These are phyloP conservation scores for Muscicapa comitata DNA, from an alignment of 2,797 vertebrate genomes.

Conservation along the genomic window DNA sequence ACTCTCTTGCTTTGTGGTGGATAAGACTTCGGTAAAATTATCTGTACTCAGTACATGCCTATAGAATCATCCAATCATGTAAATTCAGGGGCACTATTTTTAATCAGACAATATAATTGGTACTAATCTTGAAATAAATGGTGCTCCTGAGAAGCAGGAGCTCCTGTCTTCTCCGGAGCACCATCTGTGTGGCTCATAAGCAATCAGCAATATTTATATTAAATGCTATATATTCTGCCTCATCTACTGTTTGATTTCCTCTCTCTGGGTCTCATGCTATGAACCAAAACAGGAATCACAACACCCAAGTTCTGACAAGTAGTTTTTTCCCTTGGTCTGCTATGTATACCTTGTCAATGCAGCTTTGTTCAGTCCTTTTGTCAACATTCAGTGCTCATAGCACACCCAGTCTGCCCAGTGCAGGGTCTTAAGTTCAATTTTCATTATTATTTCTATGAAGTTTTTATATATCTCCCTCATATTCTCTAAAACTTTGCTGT, in stretches of 20 bases:
- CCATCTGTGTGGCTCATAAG: conserved; percentile 32
- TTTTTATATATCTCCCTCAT: neutral
- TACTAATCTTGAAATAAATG: conserved; percentile 59
- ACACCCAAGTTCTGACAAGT: neutral
- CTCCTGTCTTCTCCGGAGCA: conserved; percentile 35
- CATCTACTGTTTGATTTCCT: conserved; percentile 27
- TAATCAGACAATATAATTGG: conserved; percentile 66
- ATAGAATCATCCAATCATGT: conserved; percentile 54
- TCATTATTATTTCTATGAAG: neutral
- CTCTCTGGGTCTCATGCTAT: neutral
- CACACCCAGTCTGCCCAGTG: neutral
- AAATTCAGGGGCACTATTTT: conserved; percentile 59
- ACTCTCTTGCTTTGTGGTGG: neutral
- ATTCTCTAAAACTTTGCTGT: neutral
- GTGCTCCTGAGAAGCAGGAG: conserved; percentile 25
- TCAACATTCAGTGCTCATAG: neutral
- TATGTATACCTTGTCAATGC: neutral
- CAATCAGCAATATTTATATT: conserved; percentile 55
- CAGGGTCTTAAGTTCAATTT: neutral
- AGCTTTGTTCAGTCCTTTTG: neutral
- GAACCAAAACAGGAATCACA: neutral
- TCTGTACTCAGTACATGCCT: conserved; percentile 24
- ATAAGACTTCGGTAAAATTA: neutral
- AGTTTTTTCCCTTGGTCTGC: neutral
- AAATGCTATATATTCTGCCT: conserved; percentile 33